These are phyloP conservation scores for Melanogrammus aeglefinus DNA, from an alignment of 2,797 vertebrate genomes.

Conservation along the genomic window DNA sequence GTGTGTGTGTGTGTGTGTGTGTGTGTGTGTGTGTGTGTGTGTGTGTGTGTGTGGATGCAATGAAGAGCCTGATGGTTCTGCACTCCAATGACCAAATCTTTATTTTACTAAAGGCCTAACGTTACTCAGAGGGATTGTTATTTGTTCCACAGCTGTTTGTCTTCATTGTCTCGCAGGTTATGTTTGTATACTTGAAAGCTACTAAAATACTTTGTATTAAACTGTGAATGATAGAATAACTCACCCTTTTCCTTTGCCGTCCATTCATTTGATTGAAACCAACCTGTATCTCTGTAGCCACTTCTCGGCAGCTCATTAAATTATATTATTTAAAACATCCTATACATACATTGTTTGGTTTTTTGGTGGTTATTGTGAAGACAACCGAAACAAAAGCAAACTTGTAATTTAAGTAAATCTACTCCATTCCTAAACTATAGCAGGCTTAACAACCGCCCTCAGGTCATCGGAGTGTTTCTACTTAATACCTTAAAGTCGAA, in stretches of 20 bases:
- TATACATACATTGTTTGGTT: neutral
- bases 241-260: neutral
- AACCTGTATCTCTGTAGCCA: neutral
- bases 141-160: slow-evolving; percentile 65
- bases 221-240: slow-evolving; percentile 5
- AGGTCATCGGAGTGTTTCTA: no score
- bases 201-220: slow-evolving; percentile 62
- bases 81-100: slow-evolving; percentile 73
- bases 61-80: no score
- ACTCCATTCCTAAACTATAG: no score
- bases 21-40: slow-evolving; percentile 16
- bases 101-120: slow-evolving; percentile 74
- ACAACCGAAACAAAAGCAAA: neutral
- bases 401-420: no score
- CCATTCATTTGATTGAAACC: neutral
- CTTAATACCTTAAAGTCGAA: no score
- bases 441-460: no score
- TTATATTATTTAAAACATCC: neutral
- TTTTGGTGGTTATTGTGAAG: neutral
- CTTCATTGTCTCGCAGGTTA: slow-evolving; percentile 77
- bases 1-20: slow-evolving; percentile 28
- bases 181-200: slow-evolving; percentile 72
- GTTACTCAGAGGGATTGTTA: slow-evolving; percentile 58
- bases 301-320: neutral
- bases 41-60: slow-evolving; percentile 12